phyloP scores from a whole-genome alignment of 1,140 invertebrate genomes.

The Camponotus floridanus region DNA sequence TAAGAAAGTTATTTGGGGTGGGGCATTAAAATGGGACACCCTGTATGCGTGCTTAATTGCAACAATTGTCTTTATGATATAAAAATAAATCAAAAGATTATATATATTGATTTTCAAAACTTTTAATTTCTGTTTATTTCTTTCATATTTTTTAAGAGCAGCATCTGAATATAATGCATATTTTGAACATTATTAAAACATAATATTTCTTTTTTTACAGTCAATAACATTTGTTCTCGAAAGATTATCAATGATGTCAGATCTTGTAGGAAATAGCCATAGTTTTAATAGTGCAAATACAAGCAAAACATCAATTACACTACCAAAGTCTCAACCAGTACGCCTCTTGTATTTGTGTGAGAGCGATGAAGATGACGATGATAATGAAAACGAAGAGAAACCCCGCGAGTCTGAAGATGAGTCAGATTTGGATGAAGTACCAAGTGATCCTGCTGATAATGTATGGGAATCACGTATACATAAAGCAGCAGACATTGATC shows the following conservation, averaged over 20 bases:
- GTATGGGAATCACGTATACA: not conserved
- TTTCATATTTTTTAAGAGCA: not conserved
- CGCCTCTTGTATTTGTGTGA: constrained; percentile 73
- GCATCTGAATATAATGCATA: not conserved
- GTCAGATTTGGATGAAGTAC: constrained; percentile 67
- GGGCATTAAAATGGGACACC: too few species aligned
- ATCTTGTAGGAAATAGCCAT: constrained; percentile 65
- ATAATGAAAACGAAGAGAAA: constrained; percentile 76
- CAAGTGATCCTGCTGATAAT: constrained; percentile 35
- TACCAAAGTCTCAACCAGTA: constrained; percentile 77
- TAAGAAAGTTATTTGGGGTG: too few species aligned
- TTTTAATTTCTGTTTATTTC: not conserved
- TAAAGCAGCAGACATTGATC: not conserved
- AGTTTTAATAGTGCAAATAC: constrained; percentile 60
- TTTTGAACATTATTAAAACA: not conserved
- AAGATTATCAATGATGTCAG: constrained; percentile 64
- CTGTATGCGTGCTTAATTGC: too few species aligned
- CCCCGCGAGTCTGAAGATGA: constrained; percentile 67
- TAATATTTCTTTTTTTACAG: not conserved
- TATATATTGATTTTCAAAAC: constrained; percentile 16
- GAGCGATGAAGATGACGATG: constrained; percentile 78
- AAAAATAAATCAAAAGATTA: constrained; percentile 5
- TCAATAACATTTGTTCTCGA: not conserved
- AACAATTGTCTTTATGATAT: not conserved
- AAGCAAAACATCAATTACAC: constrained; percentile 46